Base-by-base conservation (phyloP, 1,140 invertebrate species). In the Choristoneura fumiferana region DNA sequence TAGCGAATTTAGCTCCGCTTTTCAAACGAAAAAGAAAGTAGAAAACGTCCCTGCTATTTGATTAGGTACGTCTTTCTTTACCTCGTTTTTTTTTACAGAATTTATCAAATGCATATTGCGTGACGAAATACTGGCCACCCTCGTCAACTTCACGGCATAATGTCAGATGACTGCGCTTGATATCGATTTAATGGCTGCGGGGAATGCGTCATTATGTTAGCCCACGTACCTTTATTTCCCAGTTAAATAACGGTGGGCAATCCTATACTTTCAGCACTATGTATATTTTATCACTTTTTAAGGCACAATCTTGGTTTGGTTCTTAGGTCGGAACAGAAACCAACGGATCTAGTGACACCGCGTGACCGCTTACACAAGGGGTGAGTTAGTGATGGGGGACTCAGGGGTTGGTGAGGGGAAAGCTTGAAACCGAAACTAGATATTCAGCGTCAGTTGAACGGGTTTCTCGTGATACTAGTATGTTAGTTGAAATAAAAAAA, bases 61-160 rank as follows among this genome's bases (percentile, higher is more conserved):
- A 29, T 29, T 29, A 29, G 22, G 22, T 29, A 29, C 22, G 22
- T 29, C 0, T 77, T 0, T 54, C 71, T 4, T 13, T 71, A 0
- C 12, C 79, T 0, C 78, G 81, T 53, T 69, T 29, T 3, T 29
- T 29, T 29, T 29, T 6, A 29, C 22, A 29, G 22, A 29, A 29
- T 29, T 29, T 29, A 6, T 29, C 22, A 29, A 29, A 29, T 29
- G 6, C 22, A 29, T 29, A 6, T 6, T 6, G 22, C 2, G 6
- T 29, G 22, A 29, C 22, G 22, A 29, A 29, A 29, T 29, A 29
- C 22, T 6, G 6, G 22, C 29, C 43, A 49, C 43, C 29, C 43
- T 49, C 43, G 43, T 6, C 43, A 49, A 49, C 43, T 49, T 49
- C 43, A 49, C 22, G 22, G 22, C 22, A 29, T 29, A 29, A 29